Base-by-base conservation (phyloP, 2,888 invertebrate species). In the Dusona sp. region DNA sequence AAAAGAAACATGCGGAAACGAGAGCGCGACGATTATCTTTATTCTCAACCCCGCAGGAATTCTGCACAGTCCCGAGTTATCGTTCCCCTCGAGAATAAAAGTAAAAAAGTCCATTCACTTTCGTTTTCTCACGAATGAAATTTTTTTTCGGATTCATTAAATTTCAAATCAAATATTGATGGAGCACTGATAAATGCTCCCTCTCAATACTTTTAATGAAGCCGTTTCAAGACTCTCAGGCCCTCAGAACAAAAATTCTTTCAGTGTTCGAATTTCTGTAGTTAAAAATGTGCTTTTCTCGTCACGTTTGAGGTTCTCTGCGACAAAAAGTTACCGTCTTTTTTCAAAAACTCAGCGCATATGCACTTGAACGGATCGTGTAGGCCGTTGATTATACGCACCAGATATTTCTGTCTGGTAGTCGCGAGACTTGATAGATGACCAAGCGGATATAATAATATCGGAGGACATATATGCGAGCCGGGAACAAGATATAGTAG, bases 361-460 rank as follows among this genome's bases (percentile, higher is more conserved):
- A 74, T 65, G 54, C 77, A n/a, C 72, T 72, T 45, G 19, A 74
- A 67, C 51, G 51, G 57, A 68, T 29, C 75, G 82, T 80, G 86
- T 80, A 77, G 80, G 86, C 68, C 29, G 74, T 61, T 87, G 85
- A 83, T 57, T 57, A 57, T 85, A 90, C 91, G 91, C 89, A 91
- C 90, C 90, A 90, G 90, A 90, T 92, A 92, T 92, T 90, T 92
- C 57, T 25, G 93, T 93, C 93, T 92, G 92, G 92, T 90, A 91
- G 92, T 90, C 91, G 57, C 79, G 74, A 67, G 84, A 22, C 89
- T 89, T 92, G 92, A 92, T 92, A 92, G 92, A 92, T 91, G 90
- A 89, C 86, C 90, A 89, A 90, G 90, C 87, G 89, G 90, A 91
- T 91, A 91, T 92, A 91, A 92, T 92, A 92, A 92, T 92, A 91